These are phyloP conservation scores for Standfussiana lucernea DNA, from an alignment of 2,888 invertebrate genomes.

Conservation along the genomic window DNA sequence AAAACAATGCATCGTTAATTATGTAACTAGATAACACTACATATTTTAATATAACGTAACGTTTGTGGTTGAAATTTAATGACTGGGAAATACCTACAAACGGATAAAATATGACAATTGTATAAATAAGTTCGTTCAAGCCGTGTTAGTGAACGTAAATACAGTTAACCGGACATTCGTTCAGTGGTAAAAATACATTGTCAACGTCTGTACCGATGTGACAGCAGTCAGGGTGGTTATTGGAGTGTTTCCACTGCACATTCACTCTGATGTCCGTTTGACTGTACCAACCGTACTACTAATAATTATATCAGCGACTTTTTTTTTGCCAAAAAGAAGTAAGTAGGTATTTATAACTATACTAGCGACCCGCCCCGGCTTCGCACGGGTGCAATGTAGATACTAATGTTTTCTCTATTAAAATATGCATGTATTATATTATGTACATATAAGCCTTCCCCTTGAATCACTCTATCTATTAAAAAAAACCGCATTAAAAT, in stretches of 20 bases:
- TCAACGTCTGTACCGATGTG: neutral
- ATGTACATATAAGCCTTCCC: too few relatives aligned
- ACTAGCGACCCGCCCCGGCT: too few relatives aligned
- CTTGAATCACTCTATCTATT: too few relatives aligned
- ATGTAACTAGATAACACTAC: neutral
- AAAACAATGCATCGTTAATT: slow-evolving; percentile 34
- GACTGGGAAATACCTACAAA: slow-evolving; percentile 2
- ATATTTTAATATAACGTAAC: slow-evolving; percentile 12
- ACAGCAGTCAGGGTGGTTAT: neutral
- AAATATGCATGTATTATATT: too few relatives aligned
- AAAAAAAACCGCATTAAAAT: too few relatives aligned
- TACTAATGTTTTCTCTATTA: too few relatives aligned
- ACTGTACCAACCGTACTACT: neutral
- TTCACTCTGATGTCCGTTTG: neutral
- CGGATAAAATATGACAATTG: neutral
- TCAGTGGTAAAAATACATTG: too few relatives aligned
- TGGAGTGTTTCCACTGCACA: neutral
- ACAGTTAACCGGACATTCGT: neutral
- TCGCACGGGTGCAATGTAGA: too few relatives aligned
- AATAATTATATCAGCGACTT: neutral
- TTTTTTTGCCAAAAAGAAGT: neutral
- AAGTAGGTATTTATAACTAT: neutral
- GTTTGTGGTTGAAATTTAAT: slow-evolving; percentile 16
- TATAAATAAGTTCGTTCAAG: neutral
- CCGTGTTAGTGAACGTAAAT: neutral